Percentiles rank a stretch among this genome's conserved stretches.
Evolutionary conservation across 2,113 vertebrate species (phyloP).

Genomic region (Lepus americanus): DNA sequence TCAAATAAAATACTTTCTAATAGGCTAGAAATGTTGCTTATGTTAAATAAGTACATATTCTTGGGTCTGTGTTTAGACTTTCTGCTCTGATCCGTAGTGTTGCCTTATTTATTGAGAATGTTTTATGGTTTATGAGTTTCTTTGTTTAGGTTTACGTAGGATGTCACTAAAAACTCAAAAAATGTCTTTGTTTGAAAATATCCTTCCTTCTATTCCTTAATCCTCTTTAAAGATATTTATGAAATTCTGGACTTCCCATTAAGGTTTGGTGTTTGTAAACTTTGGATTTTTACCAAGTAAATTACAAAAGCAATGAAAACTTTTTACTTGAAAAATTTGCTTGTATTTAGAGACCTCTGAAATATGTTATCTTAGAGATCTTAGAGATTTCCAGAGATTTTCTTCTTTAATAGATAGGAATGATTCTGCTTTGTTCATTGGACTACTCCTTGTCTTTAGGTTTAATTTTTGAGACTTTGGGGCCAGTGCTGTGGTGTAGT

Average conservation of each 20-base stretch:
- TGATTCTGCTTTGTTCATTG: background rate
- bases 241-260: background rate
- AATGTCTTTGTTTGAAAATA: slow-evolving; percentile 3
- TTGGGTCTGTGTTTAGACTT: slow-evolving; percentile 20
- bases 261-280: background rate
- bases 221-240: background rate
- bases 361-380: background rate
- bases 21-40: background rate
- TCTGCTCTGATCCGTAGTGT: slow-evolving; percentile 23
- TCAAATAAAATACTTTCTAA: slow-evolving; percentile 10
- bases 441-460: background rate
- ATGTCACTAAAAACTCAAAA: slow-evolving; percentile 21
- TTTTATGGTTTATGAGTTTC: slow-evolving; percentile 15
- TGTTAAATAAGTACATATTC: slow-evolving; percentile 28
- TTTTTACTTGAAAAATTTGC: background rate
- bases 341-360: slow-evolving; percentile 35
- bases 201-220: background rate
- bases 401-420: background rate
- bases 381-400: background rate
- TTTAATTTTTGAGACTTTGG: slow-evolving; percentile 17
- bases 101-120: slow-evolving; percentile 25
- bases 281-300: slow-evolving; percentile 42
- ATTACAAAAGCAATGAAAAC: slow-evolving; percentile 8
- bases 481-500: too few relatives aligned
- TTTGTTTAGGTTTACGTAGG: background rate